Percentiles rank a stretch among this genome's conserved stretches.
These are phyloP conservation scores for Ceratosolen fusciceps DNA, from an alignment of 1,140 invertebrate species.

Conservation along the genomic window DNA sequence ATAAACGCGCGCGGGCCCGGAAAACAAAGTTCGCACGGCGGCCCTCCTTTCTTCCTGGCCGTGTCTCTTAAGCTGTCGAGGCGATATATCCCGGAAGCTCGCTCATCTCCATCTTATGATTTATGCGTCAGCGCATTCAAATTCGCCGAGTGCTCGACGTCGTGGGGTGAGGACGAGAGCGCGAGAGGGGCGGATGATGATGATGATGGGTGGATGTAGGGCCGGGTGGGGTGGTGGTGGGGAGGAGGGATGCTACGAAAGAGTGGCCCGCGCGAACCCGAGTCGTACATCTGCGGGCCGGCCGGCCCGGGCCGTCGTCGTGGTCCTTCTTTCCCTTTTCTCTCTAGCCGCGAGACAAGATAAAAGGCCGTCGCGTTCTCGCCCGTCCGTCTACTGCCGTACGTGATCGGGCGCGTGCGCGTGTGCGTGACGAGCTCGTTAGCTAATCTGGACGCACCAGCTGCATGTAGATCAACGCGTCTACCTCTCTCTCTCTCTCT, in stretches of 20 bases:
- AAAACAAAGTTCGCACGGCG: background rate
- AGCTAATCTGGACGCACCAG: slow-evolving; percentile 19
- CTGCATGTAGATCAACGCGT: slow-evolving; percentile 35
- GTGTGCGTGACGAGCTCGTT: slow-evolving; percentile 31
- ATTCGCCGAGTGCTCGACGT: slow-evolving; percentile 7
- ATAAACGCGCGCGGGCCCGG: too few relatives aligned
- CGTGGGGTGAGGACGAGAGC: background rate
- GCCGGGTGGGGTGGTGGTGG: background rate
- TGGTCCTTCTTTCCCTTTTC: too few relatives aligned
- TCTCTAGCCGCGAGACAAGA: background rate
- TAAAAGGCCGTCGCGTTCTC: background rate
- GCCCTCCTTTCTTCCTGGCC: too few relatives aligned
- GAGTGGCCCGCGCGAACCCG: slow-evolving; percentile 12
- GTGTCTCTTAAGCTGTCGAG: too few relatives aligned
- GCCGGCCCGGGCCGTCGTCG: too few relatives aligned
- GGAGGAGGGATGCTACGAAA: background rate
- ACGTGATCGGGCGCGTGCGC: background rate
- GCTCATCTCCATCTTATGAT: background rate
- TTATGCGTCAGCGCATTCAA: slow-evolving; percentile 3
- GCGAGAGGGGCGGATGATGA: background rate
- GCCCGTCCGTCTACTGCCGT: background rate
- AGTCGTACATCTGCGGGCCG: slow-evolving; percentile 23
- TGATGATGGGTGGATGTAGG: background rate
- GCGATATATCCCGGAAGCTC: background rate
- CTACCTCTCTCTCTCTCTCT: too few relatives aligned